Conservation (phyloP, 1,140 invertebrate genomes). For the Pinna nobilis region DNA sequence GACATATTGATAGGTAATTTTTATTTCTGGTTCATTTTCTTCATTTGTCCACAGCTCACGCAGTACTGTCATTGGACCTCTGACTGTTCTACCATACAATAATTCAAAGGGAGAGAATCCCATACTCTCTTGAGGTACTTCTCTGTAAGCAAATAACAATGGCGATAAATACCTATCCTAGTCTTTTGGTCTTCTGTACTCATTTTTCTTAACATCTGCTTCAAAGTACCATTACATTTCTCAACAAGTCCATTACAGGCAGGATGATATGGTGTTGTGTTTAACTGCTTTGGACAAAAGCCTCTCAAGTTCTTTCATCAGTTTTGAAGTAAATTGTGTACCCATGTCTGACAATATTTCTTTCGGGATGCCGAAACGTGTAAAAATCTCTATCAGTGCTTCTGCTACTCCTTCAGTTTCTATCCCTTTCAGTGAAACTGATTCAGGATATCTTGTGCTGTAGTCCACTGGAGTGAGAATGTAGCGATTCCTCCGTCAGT, state of each 20-base stretch:
- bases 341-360: conserved; percentile 46
- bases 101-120: conserved; percentile 60
- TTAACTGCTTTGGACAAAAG: conserved; percentile 39
- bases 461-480: conserved; percentile 34
- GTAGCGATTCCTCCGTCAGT: conserved; percentile 41
- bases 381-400: conserved; percentile 63
- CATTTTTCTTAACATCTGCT: conserved; percentile 42
- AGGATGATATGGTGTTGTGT: conserved; percentile 45
- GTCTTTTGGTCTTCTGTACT: conserved; percentile 41
- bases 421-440: background rate
- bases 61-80: conserved; percentile 50
- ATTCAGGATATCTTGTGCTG: background rate
- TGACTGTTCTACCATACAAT: conserved; percentile 54
- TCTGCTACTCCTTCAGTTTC: conserved; percentile 38
- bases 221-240: conserved; percentile 41
- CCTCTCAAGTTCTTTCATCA: conserved; percentile 44
- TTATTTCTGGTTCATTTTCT: conserved; percentile 14
- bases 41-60: conserved; percentile 42
- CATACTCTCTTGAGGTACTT: conserved; percentile 35
- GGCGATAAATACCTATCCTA: conserved; percentile 48
- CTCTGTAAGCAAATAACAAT: conserved; percentile 47
- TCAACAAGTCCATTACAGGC: conserved; percentile 41
- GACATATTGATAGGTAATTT: conserved; percentile 43
- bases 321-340: conserved; percentile 45
- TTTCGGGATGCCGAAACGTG: conserved; percentile 70